Evolutionary conservation across 2,113 vertebrate species (phyloP).

Genomic region (Chloropsis hardwickii): DNA sequence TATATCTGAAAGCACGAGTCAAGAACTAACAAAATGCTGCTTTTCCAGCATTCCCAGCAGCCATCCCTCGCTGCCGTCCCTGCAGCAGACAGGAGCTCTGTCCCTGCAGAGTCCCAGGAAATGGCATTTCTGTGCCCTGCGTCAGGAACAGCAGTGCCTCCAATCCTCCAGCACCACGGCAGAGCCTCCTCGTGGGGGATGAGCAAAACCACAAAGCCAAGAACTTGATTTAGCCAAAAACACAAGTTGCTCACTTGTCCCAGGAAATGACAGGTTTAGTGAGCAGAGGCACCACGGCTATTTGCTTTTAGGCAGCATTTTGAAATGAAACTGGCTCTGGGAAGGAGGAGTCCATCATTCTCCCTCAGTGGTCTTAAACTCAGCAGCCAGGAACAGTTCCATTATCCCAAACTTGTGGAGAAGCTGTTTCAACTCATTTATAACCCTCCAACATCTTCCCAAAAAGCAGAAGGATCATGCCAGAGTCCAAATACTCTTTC

Average conservation of each 20-base stretch:
- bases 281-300: background rate
- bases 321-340: background rate
- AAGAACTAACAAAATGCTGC: background rate
- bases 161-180: background rate
- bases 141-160: background rate
- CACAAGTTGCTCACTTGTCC: background rate
- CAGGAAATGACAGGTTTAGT: background rate
- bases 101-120: background rate
- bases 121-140: accelerated
- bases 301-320: background rate
- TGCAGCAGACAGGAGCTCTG: background rate
- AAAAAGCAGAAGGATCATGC: background rate
- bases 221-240: background rate
- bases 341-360: background rate
- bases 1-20: background rate
- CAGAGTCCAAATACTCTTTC: background rate
- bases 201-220: background rate
- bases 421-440: background rate
- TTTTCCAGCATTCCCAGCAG: background rate
- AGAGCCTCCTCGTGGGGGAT: background rate
- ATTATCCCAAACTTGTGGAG: background rate
- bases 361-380: background rate
- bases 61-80: background rate
- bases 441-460: background rate
- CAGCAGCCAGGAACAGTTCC: background rate